A percentile compares a stretch with the other conserved stretches of the same genome.
phyloP scores from a whole-genome alignment of 2,888 invertebrate species.

The Synanthedon vespiformis region DNA sequence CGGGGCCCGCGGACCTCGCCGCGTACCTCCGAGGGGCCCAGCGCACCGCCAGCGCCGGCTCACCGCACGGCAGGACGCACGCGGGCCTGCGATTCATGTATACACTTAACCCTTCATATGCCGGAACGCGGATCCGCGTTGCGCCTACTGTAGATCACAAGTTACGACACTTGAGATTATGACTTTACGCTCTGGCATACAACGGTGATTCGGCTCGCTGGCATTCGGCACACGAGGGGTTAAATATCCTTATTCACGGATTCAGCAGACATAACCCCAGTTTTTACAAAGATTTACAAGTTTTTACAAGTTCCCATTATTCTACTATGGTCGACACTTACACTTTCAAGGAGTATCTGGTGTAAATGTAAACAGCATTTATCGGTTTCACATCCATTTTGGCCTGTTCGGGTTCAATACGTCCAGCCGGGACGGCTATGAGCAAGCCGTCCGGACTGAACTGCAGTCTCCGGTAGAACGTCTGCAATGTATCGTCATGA shows the following conservation, averaged over 20 bases:
- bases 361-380: slow-evolving; percentile 71
- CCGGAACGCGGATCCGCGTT: too few species aligned
- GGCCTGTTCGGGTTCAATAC: slow-evolving; percentile 76
- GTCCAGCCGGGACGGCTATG: slow-evolving; percentile 91
- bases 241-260: too few species aligned
- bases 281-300: too few species aligned
- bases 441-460: slow-evolving; percentile 94
- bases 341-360: slow-evolving; percentile 72
- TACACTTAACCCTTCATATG: too few species aligned
- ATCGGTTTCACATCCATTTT: slow-evolving; percentile 71
- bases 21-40: slow-evolving; percentile 84
- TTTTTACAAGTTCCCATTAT: too few species aligned
- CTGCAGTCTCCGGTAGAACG: slow-evolving; percentile 89
- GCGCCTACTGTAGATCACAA: too few species aligned
- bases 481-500: slow-evolving; percentile 93
- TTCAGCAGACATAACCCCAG: too few species aligned
- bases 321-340: slow-evolving; percentile 28
- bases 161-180: too few species aligned
- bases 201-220: too few species aligned
- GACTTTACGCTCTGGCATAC: too few species aligned
- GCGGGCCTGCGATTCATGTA: slow-evolving; percentile 72
- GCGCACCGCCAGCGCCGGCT: slow-evolving; percentile 85
- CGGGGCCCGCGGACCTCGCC: slow-evolving; percentile 66
- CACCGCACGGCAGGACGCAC: slow-evolving; percentile 81
- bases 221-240: too few species aligned